Percentiles rank a stretch among this genome's conserved stretches.
Conservation (phyloP, 2,888 invertebrate species). For the Drosophila pegasa region DNA sequence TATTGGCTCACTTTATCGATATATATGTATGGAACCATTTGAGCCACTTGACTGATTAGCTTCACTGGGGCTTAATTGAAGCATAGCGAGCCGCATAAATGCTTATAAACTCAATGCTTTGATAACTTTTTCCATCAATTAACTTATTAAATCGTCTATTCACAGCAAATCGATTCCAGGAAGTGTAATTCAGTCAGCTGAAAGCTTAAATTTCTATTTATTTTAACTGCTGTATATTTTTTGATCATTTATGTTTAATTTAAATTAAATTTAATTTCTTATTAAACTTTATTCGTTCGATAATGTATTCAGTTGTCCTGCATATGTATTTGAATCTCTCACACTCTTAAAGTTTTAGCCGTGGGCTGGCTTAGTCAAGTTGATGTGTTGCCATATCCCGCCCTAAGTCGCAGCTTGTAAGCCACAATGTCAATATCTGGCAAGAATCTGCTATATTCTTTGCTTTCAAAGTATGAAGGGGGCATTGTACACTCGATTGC, state of each 20-base stretch:
- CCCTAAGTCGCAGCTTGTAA: background rate
- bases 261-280: too few relatives aligned
- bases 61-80: background rate
- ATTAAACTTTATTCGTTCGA: too few relatives aligned
- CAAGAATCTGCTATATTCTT: background rate
- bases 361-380: background rate
- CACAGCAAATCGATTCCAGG: constrained; percentile 1
- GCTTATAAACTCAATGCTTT: background rate
- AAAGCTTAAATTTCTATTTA: background rate
- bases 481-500: background rate
- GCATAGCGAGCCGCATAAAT: background rate
- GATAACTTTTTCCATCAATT: background rate
- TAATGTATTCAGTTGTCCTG: too few relatives aligned
- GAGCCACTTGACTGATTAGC: constrained; percentile 6
- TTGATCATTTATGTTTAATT: too few relatives aligned
- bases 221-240: too few relatives aligned
- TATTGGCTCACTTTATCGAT: background rate
- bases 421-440: background rate
- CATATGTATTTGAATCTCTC: too few relatives aligned
- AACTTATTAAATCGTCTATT: background rate
- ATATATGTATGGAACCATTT: background rate
- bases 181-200: background rate
- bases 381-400: background rate
- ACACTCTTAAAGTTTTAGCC: background rate
- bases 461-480: background rate